These are phyloP conservation scores for Ferdinandea cuprea DNA, from an alignment of 2,888 invertebrate genomes.

Conservation along the genomic window DNA sequence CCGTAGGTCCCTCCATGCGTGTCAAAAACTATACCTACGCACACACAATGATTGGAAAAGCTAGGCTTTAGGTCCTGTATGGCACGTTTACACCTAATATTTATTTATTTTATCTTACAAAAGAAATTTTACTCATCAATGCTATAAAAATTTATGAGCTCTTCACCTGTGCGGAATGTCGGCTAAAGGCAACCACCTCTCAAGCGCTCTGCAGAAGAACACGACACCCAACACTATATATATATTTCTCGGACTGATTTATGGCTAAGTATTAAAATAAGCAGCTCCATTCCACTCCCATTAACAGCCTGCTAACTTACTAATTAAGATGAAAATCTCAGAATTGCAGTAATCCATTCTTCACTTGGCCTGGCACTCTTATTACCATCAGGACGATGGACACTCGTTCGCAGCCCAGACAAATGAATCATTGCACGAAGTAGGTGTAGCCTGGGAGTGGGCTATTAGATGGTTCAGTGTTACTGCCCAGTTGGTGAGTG, in stretches of 20 bases:
- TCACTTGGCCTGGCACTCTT: not conserved
- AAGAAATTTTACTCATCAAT: too few species aligned
- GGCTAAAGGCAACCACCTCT: too few species aligned
- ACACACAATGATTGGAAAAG: too few species aligned
- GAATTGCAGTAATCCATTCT: constrained; percentile 41
- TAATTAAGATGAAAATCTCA: constrained; percentile 67
- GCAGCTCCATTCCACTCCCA: constrained; percentile 11
- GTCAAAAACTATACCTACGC: too few species aligned
- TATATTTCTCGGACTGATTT: constrained; percentile 48
- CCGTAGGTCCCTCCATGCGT: too few species aligned
- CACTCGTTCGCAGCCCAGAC: constrained; percentile 25
- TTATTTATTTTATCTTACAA: too few species aligned
- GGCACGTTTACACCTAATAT: too few species aligned
- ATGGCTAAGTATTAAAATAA: constrained; percentile 60
- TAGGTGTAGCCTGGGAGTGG: constrained; percentile 61
- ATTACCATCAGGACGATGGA: constrained; percentile 8
- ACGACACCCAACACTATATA: not conserved
- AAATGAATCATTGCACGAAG: constrained; percentile 59
- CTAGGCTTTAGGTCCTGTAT: too few species aligned
- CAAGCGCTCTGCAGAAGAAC: not conserved
- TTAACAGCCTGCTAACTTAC: constrained; percentile 52
- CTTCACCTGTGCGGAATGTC: too few species aligned
- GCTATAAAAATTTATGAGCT: too few species aligned
- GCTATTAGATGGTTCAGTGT: constrained; percentile 41
- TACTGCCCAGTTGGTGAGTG: constrained; percentile 14